phyloP scores from a whole-genome alignment of 64 coral and sea anemone species.

The Pocillopora verrucosa region DNA sequence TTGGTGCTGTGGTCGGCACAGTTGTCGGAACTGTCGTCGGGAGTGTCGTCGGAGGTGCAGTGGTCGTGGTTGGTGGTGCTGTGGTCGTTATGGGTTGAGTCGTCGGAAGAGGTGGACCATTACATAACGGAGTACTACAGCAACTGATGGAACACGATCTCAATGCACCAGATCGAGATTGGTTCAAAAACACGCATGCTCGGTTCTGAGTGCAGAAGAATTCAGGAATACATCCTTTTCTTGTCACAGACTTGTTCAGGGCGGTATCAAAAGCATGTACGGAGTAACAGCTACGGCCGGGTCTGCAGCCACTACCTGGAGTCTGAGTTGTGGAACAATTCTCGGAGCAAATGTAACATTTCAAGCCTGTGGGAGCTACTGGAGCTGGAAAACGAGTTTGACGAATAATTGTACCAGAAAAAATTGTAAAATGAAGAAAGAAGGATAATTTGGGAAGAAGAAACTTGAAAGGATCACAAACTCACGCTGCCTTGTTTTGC shows the following conservation, averaged over 20 bases:
- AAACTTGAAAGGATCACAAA: too few species aligned
- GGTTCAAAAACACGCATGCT: background rate
- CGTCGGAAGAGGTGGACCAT: background rate
- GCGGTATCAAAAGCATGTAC: constrained; percentile 10
- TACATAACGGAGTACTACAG: constrained; percentile 8
- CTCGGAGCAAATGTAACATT: background rate
- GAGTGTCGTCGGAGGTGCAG: background rate
- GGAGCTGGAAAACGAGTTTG: too few species aligned
- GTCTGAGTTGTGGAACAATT: background rate
- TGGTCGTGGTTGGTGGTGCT: background rate
- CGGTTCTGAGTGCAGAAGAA: constrained; percentile 2
- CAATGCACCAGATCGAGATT: background rate
- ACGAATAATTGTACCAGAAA: too few species aligned
- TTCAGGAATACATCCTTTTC: constrained; percentile 22
- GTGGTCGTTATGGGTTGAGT: background rate
- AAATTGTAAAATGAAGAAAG: too few species aligned
- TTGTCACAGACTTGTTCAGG: background rate
- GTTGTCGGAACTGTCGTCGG: background rate
- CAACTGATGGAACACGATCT: constrained; percentile 13
- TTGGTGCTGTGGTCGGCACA: background rate
- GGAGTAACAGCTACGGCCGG: constrained; percentile 1
- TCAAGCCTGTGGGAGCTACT: background rate
- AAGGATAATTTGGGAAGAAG: too few species aligned
- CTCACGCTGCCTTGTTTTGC: too few species aligned
- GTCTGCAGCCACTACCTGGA: background rate